Evolutionary conservation across 2,113 vertebrate genomes (phyloP).

Genomic region (Centropristis striata): DNA sequence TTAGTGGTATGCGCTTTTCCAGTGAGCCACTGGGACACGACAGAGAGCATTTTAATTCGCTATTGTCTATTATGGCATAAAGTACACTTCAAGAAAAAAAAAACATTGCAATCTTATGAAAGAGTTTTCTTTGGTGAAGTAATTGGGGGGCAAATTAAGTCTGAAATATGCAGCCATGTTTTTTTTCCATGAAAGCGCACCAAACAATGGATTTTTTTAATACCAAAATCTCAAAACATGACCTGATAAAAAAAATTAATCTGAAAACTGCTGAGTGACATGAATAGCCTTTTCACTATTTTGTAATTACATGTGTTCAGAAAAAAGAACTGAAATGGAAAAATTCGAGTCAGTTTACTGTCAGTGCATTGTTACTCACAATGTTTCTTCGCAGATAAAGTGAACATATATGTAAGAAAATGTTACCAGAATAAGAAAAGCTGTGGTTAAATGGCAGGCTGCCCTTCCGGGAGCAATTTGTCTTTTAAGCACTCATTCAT

Average conservation of each 20-base stretch:
- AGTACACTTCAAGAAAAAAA: not conserved
- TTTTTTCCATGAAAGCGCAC: not conserved
- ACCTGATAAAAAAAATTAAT: not conserved
- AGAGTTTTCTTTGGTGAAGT: not conserved
- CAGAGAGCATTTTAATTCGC: too few relatives aligned
- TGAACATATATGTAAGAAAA: slow-evolving; percentile 7
- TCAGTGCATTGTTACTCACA: too few relatives aligned
- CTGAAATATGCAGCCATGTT: not conserved
- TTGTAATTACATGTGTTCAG: not conserved
- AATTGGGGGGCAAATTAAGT: not conserved
- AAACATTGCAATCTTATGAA: not conserved
- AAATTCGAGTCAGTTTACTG: not conserved
- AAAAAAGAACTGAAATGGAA: not conserved
- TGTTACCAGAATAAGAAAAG: not conserved
- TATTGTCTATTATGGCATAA: not conserved
- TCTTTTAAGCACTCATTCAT: slow-evolving; percentile 47
- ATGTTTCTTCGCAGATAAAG: not conserved
- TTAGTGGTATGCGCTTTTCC: too few relatives aligned
- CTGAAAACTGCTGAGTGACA: not conserved
- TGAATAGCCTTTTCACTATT: not conserved
- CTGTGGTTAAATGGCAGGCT: slow-evolving; percentile 32
- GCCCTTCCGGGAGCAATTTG: slow-evolving; percentile 34
- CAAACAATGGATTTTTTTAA: not conserved
- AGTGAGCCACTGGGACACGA: too few relatives aligned
- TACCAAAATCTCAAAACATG: slow-evolving; percentile 4